Conservation (phyloP, 2,888 invertebrate species). For the Nymphalis c-album region DNA sequence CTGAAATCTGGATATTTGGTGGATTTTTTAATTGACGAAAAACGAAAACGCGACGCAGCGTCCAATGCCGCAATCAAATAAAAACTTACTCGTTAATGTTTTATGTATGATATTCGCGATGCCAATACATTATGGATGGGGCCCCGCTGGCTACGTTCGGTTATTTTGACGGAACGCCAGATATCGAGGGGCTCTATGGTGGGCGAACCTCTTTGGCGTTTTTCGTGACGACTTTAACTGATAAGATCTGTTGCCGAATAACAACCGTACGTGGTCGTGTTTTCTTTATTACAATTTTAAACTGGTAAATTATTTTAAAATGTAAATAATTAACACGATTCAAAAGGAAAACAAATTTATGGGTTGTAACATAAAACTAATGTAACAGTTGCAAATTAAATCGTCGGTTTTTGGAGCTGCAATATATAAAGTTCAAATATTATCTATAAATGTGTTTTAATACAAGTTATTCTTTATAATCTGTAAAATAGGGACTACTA, state of each 20-base stretch:
- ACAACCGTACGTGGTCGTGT: slow-evolving; percentile 40
- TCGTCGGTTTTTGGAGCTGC: no score
- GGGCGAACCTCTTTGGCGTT: slow-evolving; percentile 50
- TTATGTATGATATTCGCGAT: slow-evolving; percentile 74
- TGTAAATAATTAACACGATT: slow-evolving; percentile 19
- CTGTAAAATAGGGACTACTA: no score
- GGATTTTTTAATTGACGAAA: slow-evolving; percentile 66
- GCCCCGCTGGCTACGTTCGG: slow-evolving; percentile 69
- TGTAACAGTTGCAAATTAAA: no score
- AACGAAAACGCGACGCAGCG: slow-evolving; percentile 59
- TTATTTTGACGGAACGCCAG: slow-evolving; percentile 76
- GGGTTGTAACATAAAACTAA: no score
- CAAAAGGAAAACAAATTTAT: background rate
- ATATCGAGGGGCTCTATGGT: slow-evolving; percentile 72
- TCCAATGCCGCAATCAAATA: slow-evolving; percentile 74
- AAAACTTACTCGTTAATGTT: slow-evolving; percentile 79
- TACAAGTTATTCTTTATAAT: no score
- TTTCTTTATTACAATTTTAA: slow-evolving; percentile 39
- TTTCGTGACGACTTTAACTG: slow-evolving; percentile 53
- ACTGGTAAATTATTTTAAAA: slow-evolving; percentile 27
- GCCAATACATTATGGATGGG: slow-evolving; percentile 77
- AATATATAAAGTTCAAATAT: no score
- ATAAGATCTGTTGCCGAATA: slow-evolving; percentile 58
- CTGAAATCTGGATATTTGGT: slow-evolving; percentile 65
- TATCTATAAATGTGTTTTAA: no score